A percentile compares a stretch with the other conserved stretches of the same genome.
phyloP scores from a whole-genome alignment of 2,113 vertebrate species.

The Stomatorhinus ivindoensis region DNA sequence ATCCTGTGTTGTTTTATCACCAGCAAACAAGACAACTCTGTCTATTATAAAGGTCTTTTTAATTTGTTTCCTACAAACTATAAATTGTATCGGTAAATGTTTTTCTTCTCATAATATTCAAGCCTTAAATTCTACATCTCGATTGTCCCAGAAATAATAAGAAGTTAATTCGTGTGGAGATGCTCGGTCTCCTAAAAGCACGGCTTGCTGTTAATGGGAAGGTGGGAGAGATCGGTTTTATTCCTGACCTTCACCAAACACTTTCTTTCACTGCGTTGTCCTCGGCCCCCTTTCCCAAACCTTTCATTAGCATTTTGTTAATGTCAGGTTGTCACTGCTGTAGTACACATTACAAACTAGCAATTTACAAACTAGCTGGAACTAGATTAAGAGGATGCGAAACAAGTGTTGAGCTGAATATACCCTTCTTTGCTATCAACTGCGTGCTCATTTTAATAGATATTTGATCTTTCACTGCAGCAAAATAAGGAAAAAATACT shows the following conservation, averaged over 20 bases:
- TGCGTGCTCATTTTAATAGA: background rate
- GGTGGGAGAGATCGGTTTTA: background rate
- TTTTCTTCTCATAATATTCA: background rate
- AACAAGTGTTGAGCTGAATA: background rate
- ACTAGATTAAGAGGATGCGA: background rate
- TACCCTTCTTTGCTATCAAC: background rate
- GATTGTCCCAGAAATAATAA: background rate
- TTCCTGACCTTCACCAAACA: background rate
- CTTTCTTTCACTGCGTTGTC: background rate
- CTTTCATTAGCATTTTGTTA: slow-evolving; percentile 2
- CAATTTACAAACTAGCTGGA: background rate
- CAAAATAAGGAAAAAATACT: background rate
- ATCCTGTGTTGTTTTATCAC: background rate
- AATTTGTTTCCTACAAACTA: background rate
- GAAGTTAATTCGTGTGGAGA: background rate
- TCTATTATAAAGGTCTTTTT: background rate
- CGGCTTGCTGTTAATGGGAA: background rate
- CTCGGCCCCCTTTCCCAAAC: background rate
- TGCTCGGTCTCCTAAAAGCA: background rate
- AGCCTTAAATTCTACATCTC: background rate
- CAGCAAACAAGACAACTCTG: background rate
- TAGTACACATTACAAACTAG: background rate
- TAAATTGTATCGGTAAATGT: background rate
- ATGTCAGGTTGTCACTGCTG: background rate
- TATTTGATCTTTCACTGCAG: background rate